Evolutionary conservation across 2,113 vertebrate genomes (phyloP), one percentile per base, ranked within the genome.

Genomic region (Etheostoma cragini): DNA sequence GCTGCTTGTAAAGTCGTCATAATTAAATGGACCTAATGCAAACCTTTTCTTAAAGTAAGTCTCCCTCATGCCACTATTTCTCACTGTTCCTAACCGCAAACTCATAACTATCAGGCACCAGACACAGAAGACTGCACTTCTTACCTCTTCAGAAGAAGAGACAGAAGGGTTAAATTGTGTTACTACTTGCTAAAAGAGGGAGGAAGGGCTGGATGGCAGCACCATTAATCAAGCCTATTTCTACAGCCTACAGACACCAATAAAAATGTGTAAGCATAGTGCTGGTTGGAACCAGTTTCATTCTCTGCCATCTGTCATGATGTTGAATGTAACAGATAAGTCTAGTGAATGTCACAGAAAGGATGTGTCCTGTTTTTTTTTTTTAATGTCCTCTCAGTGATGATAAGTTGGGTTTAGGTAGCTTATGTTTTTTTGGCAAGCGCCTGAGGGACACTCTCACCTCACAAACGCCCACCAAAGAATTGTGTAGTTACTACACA

Each of bases 371-470:
- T 63, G 53, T 6, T 61, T 81, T 87, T 72, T 45, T n/a, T n/a
- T 22, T 26, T 1, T 15, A 50, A 42, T 42, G 38, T 42, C 38
- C 38, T 42, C 38, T 42, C 38, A 80, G 46, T 46, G 64, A 71
- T 78, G 33, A 77, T 42, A 57, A 47, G n/a, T 67, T 72, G 46
- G 42, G 16, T 84, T 79, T 63, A 80, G 45, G 38, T 52, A 71
- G 75, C 69, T 87, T 77, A 47, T 33, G 61, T 22, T 76, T 78
- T 60, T 81, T 88, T 86, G 84, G 81, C 75, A 75, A 71, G 80
- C 86, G 46, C 47, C 71, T 33, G 38, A 81, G 62, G 53, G 77
- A 78, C 22, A 56, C n/a, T 70, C 61, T 68, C n/a, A 26, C 58
- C 75, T 33, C 30, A 45, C 80, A 82, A 66, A 81, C 49, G 64